Evolutionary conservation across 2,797 vertebrate genomes (phyloP), one percentile per base, ranked within the genome.

Genomic region (Hypotaenidia philippensis): DNA sequence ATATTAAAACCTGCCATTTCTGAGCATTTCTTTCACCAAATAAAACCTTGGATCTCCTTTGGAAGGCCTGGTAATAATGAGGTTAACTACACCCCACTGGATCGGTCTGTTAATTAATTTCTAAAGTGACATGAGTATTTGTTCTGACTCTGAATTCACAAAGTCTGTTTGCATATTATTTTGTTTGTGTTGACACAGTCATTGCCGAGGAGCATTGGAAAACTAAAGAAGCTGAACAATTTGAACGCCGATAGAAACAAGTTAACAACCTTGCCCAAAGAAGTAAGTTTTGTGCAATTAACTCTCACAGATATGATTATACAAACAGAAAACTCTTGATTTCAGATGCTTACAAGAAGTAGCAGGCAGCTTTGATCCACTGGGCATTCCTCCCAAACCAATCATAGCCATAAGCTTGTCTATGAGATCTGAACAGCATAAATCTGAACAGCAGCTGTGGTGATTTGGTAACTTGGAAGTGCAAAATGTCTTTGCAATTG

Each of bases 171-270:
- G 49, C 13, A 1, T 74, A 3, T 77, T 76, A 2, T 38, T 95
- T 83, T 92, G 93, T 95, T 83, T 92, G 93, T 96, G 12, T 90
- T 96, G 93, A 52, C 72, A 63, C 96, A 99, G 99, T 98, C 98
- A 83, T 98, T 99, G 97, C 99, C 99, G 13, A 99, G 98, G 97
- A 99, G 98, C 97, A 98, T 99, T 60, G 99, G 99, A 92, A 99
- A 99, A 97, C 98, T 99, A 83, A 99, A 99, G 98, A 99, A 98
- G 96, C 97, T 99, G 92, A 99, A 98, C 96, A 99, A 99, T 98
- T 98, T 99, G 96, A 99, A 99, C 98, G 99, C 98, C 92, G 99
- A 99, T 97, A 98, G 99, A 98, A 99, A 99, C 97, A 99, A 99
- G 96, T 97, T 99, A 96, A 95, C 97, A 32, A 98, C 98, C 83